phyloP scores from a whole-genome alignment of 2,888 invertebrate genomes.

The Torymus texanus region DNA sequence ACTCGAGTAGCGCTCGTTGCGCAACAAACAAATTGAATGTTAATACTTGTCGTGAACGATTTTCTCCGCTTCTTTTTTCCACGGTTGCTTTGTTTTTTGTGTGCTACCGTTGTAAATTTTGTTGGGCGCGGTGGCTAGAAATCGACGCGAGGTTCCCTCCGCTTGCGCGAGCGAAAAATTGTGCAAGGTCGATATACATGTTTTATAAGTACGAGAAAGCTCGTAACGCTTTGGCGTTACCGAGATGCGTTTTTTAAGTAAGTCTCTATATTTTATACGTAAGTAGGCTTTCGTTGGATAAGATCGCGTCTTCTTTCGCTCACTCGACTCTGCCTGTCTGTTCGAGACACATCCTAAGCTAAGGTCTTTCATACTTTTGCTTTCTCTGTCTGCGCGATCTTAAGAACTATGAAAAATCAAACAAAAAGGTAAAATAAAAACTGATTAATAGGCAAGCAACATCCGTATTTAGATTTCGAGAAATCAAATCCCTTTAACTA shows the following conservation, averaged over 20 bases:
- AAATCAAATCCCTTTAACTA: constrained; percentile 50
- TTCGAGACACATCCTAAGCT: constrained; percentile 54
- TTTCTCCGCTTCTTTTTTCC: constrained; percentile 2
- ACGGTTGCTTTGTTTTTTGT: constrained; percentile 2
- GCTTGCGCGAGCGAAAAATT: constrained; percentile 17
- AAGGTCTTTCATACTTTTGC: constrained; percentile 34
- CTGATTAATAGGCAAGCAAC: constrained; percentile 50
- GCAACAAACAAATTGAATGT: constrained; percentile 31
- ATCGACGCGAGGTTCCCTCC: constrained; percentile 10
- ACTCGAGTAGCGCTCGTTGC: constrained; percentile 20
- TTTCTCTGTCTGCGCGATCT: constrained; percentile 55
- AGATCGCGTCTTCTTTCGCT: constrained; percentile 49
- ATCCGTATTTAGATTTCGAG: constrained; percentile 46
- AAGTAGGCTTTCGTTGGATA: constrained; percentile 54
- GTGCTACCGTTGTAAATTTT: not conserved
- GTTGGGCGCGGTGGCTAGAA: not conserved
- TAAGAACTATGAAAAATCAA: constrained; percentile 49
- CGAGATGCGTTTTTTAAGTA: constrained; percentile 37
- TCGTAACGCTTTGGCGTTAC: constrained; percentile 49
- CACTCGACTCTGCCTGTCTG: constrained; percentile 49
- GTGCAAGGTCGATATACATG: constrained; percentile 50
- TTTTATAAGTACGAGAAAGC: constrained; percentile 54
- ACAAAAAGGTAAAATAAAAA: constrained; percentile 47
- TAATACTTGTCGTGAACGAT: not conserved
- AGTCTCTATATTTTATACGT: constrained; percentile 34